These are phyloP conservation scores for Psilopsiagon aymara DNA, from an alignment of 2,113 vertebrate species.

Conservation along the genomic window DNA sequence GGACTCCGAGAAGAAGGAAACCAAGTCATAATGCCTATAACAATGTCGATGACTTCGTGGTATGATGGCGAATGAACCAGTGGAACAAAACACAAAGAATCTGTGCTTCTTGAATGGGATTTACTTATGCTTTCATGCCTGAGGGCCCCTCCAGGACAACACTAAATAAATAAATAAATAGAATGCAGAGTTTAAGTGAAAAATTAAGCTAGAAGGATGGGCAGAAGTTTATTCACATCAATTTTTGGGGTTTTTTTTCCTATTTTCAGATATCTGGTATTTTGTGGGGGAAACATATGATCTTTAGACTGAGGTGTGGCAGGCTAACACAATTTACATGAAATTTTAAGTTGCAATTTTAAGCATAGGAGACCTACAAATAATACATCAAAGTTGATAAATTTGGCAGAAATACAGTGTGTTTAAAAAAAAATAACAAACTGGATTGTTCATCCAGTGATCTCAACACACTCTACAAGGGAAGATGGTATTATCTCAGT, in stretches of 20 bases:
- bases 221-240: background rate
- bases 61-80: background rate
- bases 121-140: background rate
- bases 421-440: background rate
- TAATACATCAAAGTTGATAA: background rate
- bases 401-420: background rate
- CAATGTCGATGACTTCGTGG: background rate
- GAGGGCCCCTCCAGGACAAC: background rate
- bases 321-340: background rate
- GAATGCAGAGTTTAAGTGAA: background rate
- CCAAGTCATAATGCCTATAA: background rate
- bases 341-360: background rate
- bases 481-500: background rate
- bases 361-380: background rate
- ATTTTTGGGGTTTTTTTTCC: background rate
- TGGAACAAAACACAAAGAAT: background rate
- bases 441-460: background rate
- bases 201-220: background rate
- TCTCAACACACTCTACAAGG: background rate
- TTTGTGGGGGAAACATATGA: background rate
- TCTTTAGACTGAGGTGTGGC: background rate
- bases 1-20: background rate
- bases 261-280: background rate
- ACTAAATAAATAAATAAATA: constrained; percentile 50
- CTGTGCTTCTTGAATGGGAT: background rate